Evolutionary conservation across 2,113 vertebrate species (phyloP).

Genomic region (Cebus imitator): DNA sequence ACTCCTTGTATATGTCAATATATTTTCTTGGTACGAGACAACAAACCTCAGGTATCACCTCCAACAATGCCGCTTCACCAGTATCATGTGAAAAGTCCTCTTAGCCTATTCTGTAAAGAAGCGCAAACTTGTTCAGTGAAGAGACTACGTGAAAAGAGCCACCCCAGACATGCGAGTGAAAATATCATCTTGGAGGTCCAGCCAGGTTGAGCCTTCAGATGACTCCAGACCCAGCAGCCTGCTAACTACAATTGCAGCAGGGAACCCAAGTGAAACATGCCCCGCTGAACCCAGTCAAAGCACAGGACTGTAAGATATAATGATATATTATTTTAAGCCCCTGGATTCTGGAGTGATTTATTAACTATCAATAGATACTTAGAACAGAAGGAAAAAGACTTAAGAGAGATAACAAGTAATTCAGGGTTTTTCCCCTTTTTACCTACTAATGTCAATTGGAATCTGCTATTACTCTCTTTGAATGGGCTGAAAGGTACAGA

Average conservation of each 20-base stretch:
- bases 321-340: background rate
- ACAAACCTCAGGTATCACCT: no score
- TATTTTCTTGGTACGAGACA: no score
- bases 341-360: background rate
- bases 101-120: background rate
- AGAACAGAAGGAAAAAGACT: background rate
- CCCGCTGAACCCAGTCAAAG: background rate
- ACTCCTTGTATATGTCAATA: no score
- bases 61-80: no score
- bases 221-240: background rate
- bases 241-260: background rate
- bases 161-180: background rate
- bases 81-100: background rate
- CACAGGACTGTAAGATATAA: background rate
- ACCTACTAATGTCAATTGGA: background rate
- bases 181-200: background rate
- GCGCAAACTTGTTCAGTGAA: background rate
- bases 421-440: background rate
- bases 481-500: background rate
- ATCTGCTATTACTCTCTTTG: background rate
- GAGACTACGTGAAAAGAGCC: background rate
- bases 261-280: background rate
- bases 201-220: background rate
- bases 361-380: background rate
- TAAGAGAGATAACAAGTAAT: background rate